A percentile compares a stretch with the other conserved stretches of the same genome.
These are phyloP conservation scores for Cephus pulcher DNA, from an alignment of 2,888 invertebrate genomes.

Conservation along the genomic window DNA sequence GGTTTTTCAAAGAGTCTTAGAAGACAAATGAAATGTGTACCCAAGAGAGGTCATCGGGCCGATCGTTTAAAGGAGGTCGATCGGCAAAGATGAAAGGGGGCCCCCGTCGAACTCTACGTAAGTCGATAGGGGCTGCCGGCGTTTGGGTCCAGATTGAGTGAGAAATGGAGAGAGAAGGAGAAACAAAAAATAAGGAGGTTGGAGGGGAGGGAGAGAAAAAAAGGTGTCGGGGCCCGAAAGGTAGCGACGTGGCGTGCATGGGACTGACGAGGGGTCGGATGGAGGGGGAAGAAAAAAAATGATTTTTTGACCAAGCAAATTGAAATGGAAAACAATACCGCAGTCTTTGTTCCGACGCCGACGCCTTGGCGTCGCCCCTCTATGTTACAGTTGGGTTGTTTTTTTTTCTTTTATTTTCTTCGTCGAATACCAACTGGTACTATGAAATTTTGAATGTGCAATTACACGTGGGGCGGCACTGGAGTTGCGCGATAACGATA, in stretches of 20 bases:
- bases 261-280: slow-evolving; percentile 8
- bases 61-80: slow-evolving; percentile 44
- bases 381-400: background rate
- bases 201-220: slow-evolving; percentile 14
- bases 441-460: background rate
- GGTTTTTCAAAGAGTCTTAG: slow-evolving; percentile 18
- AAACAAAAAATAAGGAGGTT: background rate
- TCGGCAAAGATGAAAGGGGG: slow-evolving; percentile 54
- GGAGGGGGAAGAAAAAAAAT: background rate
- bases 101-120: background rate
- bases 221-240: slow-evolving; percentile 12
- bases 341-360: background rate
- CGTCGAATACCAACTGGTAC: background rate
- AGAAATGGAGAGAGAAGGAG: background rate
- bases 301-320: background rate
- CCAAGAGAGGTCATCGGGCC: slow-evolving; percentile 42
- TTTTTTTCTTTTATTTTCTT: background rate
- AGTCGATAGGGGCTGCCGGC: slow-evolving; percentile 14
- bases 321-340: background rate
- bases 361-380: background rate
- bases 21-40: slow-evolving; percentile 53
- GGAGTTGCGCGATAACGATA: background rate
- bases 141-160: background rate
- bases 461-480: background rate
- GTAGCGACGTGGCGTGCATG: slow-evolving; percentile 10